Evolutionary conservation across 2,797 vertebrate species (phyloP).

Genomic region (Mus caroli): DNA sequence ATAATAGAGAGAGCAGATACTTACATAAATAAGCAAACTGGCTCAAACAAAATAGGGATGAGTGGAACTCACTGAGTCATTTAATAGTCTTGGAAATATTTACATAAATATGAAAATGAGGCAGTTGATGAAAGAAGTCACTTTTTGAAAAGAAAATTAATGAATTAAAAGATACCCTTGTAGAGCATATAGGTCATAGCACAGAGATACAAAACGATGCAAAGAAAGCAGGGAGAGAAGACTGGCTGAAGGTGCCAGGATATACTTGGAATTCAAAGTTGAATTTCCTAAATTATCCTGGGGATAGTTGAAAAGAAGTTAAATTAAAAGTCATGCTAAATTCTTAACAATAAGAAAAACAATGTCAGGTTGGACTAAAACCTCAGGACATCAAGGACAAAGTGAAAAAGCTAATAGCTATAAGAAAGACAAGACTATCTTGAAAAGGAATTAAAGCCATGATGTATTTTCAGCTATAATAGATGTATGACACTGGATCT

Average conservation of each 20-base stretch:
- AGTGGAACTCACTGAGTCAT: neutral
- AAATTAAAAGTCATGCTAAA: neutral
- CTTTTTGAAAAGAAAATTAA: neutral
- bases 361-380: conserved; percentile 32
- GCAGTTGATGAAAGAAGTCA: neutral
- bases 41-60: conserved; percentile 17
- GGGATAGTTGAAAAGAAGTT: neutral
- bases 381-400: conserved; percentile 26
- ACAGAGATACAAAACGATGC: neutral
- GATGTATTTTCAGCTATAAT: neutral
- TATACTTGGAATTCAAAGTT: conserved; percentile 2
- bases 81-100: conserved; percentile 38
- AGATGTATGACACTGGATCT: neutral
- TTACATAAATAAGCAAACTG: neutral
- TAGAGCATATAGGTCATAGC: neutral
- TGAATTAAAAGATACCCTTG: conserved; percentile 12
- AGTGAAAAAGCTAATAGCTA: conserved; percentile 5
- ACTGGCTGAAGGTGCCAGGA: neutral
- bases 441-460: conserved; percentile 38
- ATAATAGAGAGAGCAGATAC: neutral
- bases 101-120: conserved; percentile 30
- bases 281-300: neutral
- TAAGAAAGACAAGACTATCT: conserved; percentile 27
- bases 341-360: conserved; percentile 32
- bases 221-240: neutral